Evolutionary conservation across 2,888 invertebrate genomes (phyloP).

Genomic region (Zele albiditarsus): DNA sequence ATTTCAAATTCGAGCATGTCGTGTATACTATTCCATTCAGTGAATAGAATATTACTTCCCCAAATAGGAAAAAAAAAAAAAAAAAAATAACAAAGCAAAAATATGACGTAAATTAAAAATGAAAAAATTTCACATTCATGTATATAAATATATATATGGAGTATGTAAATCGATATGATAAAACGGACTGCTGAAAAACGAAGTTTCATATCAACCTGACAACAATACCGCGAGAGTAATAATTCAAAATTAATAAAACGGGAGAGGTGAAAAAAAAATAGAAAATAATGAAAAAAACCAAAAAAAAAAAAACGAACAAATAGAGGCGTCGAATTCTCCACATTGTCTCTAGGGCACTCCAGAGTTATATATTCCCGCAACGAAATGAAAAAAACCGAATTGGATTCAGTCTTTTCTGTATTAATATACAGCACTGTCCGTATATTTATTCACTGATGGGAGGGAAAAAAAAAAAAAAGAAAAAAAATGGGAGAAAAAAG

Average conservation of each 20-base stretch:
- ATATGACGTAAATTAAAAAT: neutral
- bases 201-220: neutral
- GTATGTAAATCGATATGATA: neutral
- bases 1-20: neutral
- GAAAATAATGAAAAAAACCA: neutral
- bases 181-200: neutral
- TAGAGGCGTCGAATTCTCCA: neutral
- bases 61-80: neutral
- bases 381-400: neutral
- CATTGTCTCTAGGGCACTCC: neutral
- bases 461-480: neutral
- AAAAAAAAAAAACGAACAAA: no score
- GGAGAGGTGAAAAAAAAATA: neutral
- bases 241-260: neutral
- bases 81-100: neutral
- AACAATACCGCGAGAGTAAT: neutral
- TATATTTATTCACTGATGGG: neutral
- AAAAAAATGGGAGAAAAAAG: neutral
- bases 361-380: neutral
- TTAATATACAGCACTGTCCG: neutral
- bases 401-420: neutral
- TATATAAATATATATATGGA: neutral
- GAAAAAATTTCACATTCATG: neutral
- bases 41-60: neutral
- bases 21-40: neutral